Evolutionary conservation across 2,888 invertebrate species (phyloP).

Genomic region (Enoplolaimus lenunculus): DNA sequence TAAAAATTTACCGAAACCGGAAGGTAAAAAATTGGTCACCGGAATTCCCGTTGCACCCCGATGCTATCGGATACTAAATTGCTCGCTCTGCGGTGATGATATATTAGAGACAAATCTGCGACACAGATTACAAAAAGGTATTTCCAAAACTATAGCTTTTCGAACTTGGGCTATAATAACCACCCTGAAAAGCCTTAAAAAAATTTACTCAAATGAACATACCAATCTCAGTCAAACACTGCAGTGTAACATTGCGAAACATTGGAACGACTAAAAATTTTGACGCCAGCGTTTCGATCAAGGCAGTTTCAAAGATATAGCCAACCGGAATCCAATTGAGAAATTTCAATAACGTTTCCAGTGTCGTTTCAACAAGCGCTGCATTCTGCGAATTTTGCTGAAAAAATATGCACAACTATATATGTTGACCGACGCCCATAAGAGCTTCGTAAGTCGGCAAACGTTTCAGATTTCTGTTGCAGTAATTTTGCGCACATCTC

Average conservation of each 20-base stretch:
- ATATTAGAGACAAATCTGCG: too few species aligned
- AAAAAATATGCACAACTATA: slow-evolving; percentile 26
- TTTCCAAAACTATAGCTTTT: not conserved
- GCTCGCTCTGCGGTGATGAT: too few species aligned
- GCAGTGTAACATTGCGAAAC: slow-evolving; percentile 92
- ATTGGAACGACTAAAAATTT: slow-evolving; percentile 93
- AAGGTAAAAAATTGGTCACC: too few species aligned
- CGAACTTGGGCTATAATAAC: too few species aligned
- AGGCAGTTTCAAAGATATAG: slow-evolving; percentile 96
- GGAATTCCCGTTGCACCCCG: too few species aligned
- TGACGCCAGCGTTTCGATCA: slow-evolving; percentile 78
- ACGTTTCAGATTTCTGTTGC: too few species aligned
- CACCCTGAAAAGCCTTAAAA: too few species aligned
- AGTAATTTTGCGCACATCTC: too few species aligned
- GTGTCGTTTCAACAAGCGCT: slow-evolving; percentile 79
- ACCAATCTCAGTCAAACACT: slow-evolving; percentile 91
- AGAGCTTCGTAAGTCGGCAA: too few species aligned
- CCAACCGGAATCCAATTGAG: slow-evolving; percentile 99
- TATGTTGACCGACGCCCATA: not conserved
- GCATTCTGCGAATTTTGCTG: slow-evolving; percentile 91
- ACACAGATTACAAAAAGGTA: not conserved
- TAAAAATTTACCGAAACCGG: too few species aligned
- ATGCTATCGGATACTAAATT: too few species aligned
- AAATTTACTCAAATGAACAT: slow-evolving; percentile 7
- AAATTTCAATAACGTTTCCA: slow-evolving; percentile 87